Evolutionary conservation across 2,888 invertebrate genomes (phyloP), one percentile per base, ranked within the genome.

Genomic region (Craniophora ligustri): DNA sequence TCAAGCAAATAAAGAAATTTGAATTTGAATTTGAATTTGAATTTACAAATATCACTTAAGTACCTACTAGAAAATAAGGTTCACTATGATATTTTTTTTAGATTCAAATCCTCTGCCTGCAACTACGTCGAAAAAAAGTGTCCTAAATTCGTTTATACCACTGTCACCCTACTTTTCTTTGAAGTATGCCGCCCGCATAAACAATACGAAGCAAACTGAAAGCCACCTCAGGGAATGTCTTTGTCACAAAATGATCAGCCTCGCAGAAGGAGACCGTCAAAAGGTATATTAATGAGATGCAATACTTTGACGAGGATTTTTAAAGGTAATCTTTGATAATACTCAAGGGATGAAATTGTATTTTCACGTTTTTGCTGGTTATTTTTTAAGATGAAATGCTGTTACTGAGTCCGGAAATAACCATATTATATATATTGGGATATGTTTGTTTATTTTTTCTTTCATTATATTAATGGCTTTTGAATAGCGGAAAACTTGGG

Each of bases 191-290:
- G 76, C 79, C 79, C 82, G 80, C 85, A 85, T 87, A 89, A 91
- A 91, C 89, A 91, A 91, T 89, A 82, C 86, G 83, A 88, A 79
- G 78, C 78, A 82, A 81, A 84, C 84, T 78, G 81, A 19, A 85
- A 85, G 86, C 72, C 78, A 88, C 90, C 91, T 85, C 77, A 59
- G 89, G 89, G 89, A 89, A 78, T 75, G 68, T 78, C 84, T 85
- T 86, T 88, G 86, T 86, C 82, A 69, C 67, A 66, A 85, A 86
- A 87, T 89, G 91, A 91, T 89, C 89, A 90, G 79, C 78, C 80
- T 73, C 67, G 58, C 69, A 62, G 62, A 63, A 48, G 66, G 49
- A 75, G 65, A 67, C 75, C 58, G 73, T 79, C 81, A 81, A 82
- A 83, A 84, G 82, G 81, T 82, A 77, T 76, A 85, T 85, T 89